A percentile compares a stretch with the other conserved stretches of the same genome.
phyloP scores from a whole-genome alignment of 2,113 vertebrate species.

The Solenodon paradoxus region DNA sequence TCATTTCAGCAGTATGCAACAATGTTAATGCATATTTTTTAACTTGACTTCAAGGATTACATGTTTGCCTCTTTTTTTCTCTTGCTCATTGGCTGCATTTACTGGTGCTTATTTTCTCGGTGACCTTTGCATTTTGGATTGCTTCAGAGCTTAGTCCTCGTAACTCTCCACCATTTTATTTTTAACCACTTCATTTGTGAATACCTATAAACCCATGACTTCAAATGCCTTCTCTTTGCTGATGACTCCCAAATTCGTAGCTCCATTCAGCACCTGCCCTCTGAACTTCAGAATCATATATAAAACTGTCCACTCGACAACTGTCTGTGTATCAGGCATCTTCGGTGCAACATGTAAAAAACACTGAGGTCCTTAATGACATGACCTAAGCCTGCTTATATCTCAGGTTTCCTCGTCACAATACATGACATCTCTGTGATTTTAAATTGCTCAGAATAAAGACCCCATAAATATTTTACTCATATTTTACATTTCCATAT shows the following conservation, averaged over 20 bases:
- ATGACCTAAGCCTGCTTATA: background rate
- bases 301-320: background rate
- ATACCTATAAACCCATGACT: background rate
- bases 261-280: background rate
- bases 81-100: background rate
- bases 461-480: background rate
- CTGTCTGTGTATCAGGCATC: background rate
- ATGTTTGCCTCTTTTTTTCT: background rate
- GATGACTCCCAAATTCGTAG: background rate
- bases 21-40: background rate
- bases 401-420: background rate
- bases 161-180: background rate
- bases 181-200: background rate
- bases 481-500: background rate
- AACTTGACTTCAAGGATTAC: background rate
- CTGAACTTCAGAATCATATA: background rate
- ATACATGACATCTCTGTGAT: background rate
- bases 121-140: background rate
- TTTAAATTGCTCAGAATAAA: background rate
- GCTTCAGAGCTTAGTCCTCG: background rate
- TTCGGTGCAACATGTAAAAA: background rate
- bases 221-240: background rate
- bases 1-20: background rate
- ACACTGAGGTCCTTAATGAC: background rate
- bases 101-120: background rate